A percentile compares a stretch with the other conserved stretches of the same genome.
These are phyloP conservation scores for Ctenoplectra terminalis DNA, from an alignment of 1,140 invertebrate species.

Conservation along the genomic window DNA sequence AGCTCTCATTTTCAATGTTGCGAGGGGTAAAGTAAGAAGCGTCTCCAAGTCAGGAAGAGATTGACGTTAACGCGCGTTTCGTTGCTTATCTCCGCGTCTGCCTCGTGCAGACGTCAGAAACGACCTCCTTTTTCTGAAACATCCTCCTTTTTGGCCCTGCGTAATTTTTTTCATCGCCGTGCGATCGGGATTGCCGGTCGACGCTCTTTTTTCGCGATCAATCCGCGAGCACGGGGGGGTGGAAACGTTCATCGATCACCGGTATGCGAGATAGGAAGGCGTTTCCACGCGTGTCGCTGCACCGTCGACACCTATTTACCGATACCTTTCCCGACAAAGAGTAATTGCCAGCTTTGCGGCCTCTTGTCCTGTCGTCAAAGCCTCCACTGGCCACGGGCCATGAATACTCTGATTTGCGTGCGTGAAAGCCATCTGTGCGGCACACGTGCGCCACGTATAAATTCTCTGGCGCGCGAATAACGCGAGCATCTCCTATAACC, in stretches of 20 bases:
- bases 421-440: constrained; percentile 3
- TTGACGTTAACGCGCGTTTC: constrained; percentile 14
- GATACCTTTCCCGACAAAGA: constrained; percentile 39
- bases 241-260: constrained; percentile 38
- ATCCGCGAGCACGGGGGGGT: neutral
- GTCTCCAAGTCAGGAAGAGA: neutral
- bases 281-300: constrained; percentile 29
- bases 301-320: constrained; percentile 34
- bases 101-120: neutral
- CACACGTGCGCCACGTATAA: constrained; percentile 13
- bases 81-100: constrained; percentile 10
- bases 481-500: neutral
- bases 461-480: neutral
- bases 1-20: no score
- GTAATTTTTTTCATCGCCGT: neutral
- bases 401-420: constrained; percentile 34
- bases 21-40: neutral
- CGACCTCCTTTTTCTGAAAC: neutral
- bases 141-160: no score
- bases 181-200: neutral
- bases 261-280: constrained; percentile 8
- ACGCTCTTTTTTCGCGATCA: neutral
- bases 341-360: constrained; percentile 47
- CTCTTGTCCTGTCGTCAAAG: constrained; percentile 33
- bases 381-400: neutral